These are phyloP conservation scores for Rhyacichthys aspro DNA, from an alignment of 2,797 vertebrate species.

Conservation along the genomic window DNA sequence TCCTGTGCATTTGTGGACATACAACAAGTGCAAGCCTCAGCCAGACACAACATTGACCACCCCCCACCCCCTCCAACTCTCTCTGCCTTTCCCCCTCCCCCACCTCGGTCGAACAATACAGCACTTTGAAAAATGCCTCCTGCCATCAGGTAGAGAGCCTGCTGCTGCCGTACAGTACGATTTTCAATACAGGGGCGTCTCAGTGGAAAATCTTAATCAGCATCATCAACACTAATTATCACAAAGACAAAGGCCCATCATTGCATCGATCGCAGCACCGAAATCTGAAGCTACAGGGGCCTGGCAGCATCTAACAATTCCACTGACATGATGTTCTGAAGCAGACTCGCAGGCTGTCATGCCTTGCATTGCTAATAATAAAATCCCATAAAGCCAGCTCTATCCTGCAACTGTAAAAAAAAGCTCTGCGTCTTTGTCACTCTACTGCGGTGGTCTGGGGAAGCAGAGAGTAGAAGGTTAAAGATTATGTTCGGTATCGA, in stretches of 20 bases:
- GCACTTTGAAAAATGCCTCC: slow-evolving; percentile 74
- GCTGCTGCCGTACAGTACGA: slow-evolving; percentile 30
- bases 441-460: slow-evolving; percentile 62
- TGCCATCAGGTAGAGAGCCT: slow-evolving; percentile 65
- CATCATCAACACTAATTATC: slow-evolving; percentile 22
- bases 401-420: slow-evolving; percentile 34
- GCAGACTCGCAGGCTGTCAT: slow-evolving; percentile 35
- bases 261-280: slow-evolving; percentile 29
- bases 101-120: slow-evolving; percentile 70
- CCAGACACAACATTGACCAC: slow-evolving; percentile 81
- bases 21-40: slow-evolving; percentile 77
- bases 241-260: slow-evolving; percentile 37
- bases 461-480: slow-evolving; percentile 54
- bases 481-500: slow-evolving; percentile 51
- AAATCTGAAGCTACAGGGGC: slow-evolving; percentile 30
- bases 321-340: slow-evolving; percentile 27
- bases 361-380: slow-evolving; percentile 26
- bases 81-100: slow-evolving; percentile 45
- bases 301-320: slow-evolving; percentile 39
- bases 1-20: slow-evolving; percentile 47
- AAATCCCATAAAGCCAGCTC: slow-evolving; percentile 21
- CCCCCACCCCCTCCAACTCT: slow-evolving; percentile 36
- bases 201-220: slow-evolving; percentile 21
- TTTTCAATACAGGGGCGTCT: slow-evolving; percentile 16
- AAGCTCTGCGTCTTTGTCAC: slow-evolving; percentile 40